Conservation (phyloP, 2,797 vertebrate species). For the Sebastes nivosus region DNA sequence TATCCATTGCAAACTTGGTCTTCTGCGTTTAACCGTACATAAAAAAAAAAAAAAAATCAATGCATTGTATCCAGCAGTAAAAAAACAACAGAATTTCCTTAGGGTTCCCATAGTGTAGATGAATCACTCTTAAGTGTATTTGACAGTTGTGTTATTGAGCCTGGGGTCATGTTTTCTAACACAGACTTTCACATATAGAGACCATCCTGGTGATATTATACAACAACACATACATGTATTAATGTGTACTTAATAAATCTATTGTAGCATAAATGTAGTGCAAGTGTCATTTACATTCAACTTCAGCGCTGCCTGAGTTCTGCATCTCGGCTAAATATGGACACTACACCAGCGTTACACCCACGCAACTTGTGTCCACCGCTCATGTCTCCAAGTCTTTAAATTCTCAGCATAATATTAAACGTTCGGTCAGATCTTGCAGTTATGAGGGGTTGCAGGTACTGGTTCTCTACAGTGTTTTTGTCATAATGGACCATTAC, state of each 20-base stretch:
- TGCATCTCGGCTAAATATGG: constrained; percentile 61
- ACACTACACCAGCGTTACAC: constrained; percentile 45
- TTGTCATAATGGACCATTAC: constrained; percentile 12
- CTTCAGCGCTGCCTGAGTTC: constrained; percentile 42
- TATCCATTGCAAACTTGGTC: not conserved
- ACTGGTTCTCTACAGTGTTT: constrained; percentile 39
- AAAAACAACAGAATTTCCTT: not conserved
- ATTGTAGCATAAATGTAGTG: constrained; percentile 53
- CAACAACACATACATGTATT: constrained; percentile 21
- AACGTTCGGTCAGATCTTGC: constrained; percentile 14
- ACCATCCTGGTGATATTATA: not conserved
- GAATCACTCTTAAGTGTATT: constrained; percentile 13
- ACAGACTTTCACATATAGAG: not conserved
- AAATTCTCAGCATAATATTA: constrained; percentile 41
- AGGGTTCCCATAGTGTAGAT: not conserved
- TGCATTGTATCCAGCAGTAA: not conserved
- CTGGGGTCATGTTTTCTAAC: not conserved
- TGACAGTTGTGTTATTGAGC: constrained; percentile 15
- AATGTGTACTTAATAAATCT: constrained; percentile 24
- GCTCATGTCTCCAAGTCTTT: constrained; percentile 50
- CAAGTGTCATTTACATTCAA: constrained; percentile 36
- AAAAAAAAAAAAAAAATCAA: not conserved
- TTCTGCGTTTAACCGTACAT: not conserved
- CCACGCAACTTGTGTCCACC: constrained; percentile 63
- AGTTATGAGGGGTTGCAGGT: constrained; percentile 42